phyloP scores from a whole-genome alignment of 2,113 vertebrate genomes.

The Psilopogon haemacephalus region DNA sequence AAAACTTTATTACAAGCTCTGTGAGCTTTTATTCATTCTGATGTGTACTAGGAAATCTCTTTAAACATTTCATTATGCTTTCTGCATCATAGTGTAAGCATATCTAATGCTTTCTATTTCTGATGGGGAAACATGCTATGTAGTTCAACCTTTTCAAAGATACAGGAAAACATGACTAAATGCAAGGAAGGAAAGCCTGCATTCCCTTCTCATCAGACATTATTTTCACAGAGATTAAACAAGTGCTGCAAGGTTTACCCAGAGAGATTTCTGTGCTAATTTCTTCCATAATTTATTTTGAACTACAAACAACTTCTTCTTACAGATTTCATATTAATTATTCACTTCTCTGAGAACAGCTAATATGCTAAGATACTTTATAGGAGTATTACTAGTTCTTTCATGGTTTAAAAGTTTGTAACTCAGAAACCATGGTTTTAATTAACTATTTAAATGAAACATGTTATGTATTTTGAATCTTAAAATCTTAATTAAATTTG shows the following conservation, averaged over 20 bases:
- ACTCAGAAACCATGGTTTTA: background rate
- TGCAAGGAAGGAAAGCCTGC: background rate
- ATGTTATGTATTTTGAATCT: background rate
- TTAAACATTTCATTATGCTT: background rate
- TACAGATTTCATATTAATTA: background rate
- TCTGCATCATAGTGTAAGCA: background rate
- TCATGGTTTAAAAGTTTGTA: background rate
- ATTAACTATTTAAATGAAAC: background rate
- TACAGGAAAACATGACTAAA: background rate
- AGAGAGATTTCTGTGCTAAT: background rate
- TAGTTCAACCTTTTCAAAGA: background rate
- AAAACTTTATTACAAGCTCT: background rate
- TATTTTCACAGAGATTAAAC: background rate
- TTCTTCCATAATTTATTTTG: background rate
- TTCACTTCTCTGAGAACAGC: background rate
- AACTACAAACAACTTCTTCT: background rate
- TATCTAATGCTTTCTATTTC: background rate
- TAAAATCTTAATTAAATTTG: background rate
- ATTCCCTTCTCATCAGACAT: background rate
- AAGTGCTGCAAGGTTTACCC: background rate
- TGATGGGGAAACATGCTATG: background rate
- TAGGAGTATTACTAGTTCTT: background rate
- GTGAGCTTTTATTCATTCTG: background rate
- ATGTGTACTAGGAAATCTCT: background rate
- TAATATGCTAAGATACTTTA: background rate